A percentile compares a stretch with the other conserved stretches of the same genome.
Evolutionary conservation across 1,140 invertebrate species (phyloP).

Genomic region (Campoletis sonorensis): DNA sequence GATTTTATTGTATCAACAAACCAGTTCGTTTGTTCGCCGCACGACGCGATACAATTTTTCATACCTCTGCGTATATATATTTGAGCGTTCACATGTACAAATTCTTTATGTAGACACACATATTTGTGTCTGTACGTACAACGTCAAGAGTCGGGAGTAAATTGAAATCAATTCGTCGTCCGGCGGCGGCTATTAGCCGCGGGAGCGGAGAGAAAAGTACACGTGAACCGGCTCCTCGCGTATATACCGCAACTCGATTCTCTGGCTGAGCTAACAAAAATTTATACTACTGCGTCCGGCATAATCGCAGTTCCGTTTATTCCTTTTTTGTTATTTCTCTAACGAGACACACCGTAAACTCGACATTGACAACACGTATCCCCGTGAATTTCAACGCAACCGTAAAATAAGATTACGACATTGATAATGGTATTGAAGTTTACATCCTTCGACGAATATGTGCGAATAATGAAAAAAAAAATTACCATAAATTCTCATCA

Average conservation of each 20-base stretch:
- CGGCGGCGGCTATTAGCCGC: constrained; percentile 34
- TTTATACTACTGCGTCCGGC: constrained; percentile 25
- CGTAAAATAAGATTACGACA: not conserved
- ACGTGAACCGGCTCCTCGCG: not conserved
- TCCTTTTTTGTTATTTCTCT: not conserved
- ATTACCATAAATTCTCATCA: too few species aligned
- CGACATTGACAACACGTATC: constrained; percentile 21
- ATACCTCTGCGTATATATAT: constrained; percentile 2
- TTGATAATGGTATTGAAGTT: not conserved
- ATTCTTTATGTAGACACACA: not conserved
- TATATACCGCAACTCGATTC: constrained; percentile 14
- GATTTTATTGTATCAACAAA: constrained; percentile 49
- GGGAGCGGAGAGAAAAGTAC: not conserved
- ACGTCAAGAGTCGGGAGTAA: constrained; percentile 18
- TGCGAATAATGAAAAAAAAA: too few species aligned
- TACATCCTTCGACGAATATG: not conserved
- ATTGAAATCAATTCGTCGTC: constrained; percentile 54
- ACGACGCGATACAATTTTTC: constrained; percentile 46
- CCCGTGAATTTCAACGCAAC: not conserved
- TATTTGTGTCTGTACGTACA: not conserved
- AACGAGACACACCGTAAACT: constrained; percentile 15
- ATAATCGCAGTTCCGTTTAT: not conserved
- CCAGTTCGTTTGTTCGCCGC: constrained; percentile 40
- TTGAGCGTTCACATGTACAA: constrained; percentile 4
- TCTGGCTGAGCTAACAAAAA: constrained; percentile 29